Conservation (phyloP, 2,888 invertebrate genomes). For the Ormyrus labotus region DNA sequence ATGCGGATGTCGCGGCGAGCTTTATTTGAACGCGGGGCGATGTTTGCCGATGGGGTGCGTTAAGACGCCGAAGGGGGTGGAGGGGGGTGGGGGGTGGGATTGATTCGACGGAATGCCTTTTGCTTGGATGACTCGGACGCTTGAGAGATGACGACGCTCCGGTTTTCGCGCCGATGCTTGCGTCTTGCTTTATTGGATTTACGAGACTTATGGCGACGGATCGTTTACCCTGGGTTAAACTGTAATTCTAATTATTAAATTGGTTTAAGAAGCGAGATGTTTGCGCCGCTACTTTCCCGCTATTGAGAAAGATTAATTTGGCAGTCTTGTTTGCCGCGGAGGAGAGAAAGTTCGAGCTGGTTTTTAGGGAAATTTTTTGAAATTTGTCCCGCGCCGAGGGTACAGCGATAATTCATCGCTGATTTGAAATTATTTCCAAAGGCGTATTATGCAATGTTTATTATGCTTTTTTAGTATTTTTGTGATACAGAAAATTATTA, state of each 20-base stretch:
- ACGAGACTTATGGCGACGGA: not conserved
- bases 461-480: too few species aligned
- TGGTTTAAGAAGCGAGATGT: not conserved
- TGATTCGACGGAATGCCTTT: constrained; percentile 32
- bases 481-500: too few species aligned
- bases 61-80: not conserved
- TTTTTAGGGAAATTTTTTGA: too few species aligned
- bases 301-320: too few species aligned
- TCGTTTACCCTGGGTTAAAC: not conserved
- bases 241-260: not conserved
- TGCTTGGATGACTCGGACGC: constrained; percentile 8
- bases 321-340: too few species aligned
- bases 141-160: not conserved
- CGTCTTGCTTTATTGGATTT: not conserved
- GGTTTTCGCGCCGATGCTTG: not conserved
- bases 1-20: constrained; percentile 32
- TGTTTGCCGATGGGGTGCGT: not conserved
- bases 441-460: too few species aligned
- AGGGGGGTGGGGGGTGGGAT: not conserved
- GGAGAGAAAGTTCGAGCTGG: too few species aligned
- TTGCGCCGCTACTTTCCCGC: too few species aligned
- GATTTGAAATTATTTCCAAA: too few species aligned
- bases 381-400: too few species aligned
- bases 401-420: too few species aligned
- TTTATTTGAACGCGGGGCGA: constrained; percentile 7